Base-by-base conservation (phyloP, 2,113 vertebrate species). In the Zapus hudsonius region DNA sequence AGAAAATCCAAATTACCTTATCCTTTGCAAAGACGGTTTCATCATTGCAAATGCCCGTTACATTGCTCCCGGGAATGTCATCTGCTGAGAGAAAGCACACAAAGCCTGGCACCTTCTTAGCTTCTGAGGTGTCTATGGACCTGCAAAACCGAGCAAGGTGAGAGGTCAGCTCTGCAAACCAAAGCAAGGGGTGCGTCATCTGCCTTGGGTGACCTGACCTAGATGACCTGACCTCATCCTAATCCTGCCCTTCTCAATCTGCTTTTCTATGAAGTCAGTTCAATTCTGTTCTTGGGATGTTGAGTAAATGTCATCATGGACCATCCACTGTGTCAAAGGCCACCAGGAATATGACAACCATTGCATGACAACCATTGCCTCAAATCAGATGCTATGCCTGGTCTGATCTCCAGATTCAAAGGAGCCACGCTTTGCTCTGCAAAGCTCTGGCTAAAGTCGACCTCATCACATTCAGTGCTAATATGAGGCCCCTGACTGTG, bases 11-110 rank as follows among this genome's bases (percentile, higher is more conserved):
- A 73, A 2, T 96, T 97, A 99, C 99, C 98, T 98, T 94, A 38
- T 97, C 90, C 5, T 98, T 84, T 1, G 99, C 99, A 76, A 99
- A 97, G 91, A 99, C 97, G 0, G 98, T 99, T 96, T 99, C 99
- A 38, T 99, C 99, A 1, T 98, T 97, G 59, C 89, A 64, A 0
- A 98, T 16, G 59, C 99, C 99, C 2, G 98, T 99, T 67, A 75
- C 1, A 17, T 99, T 99, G 87, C 98, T 99, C 38, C 99, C 99
- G 0, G 99, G 99, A 95, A 99, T 75, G 92, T 99, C 99, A 5
- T 97, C 96, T 3, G 98, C 98, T 0, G 99, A 99, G 80, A 99
- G 44, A n/a, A 98, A 99, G 67, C 97, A 97, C 64, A 98, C 97
- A 47, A 99, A 99, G 1, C 99, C 99, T 13, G 99, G 98, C 52